Percentiles rank a stretch among this genome's conserved stretches.
These are phyloP conservation scores for Schmidtea mediterranea DNA, from an alignment of 1,140 invertebrate genomes.

Conservation along the genomic window DNA sequence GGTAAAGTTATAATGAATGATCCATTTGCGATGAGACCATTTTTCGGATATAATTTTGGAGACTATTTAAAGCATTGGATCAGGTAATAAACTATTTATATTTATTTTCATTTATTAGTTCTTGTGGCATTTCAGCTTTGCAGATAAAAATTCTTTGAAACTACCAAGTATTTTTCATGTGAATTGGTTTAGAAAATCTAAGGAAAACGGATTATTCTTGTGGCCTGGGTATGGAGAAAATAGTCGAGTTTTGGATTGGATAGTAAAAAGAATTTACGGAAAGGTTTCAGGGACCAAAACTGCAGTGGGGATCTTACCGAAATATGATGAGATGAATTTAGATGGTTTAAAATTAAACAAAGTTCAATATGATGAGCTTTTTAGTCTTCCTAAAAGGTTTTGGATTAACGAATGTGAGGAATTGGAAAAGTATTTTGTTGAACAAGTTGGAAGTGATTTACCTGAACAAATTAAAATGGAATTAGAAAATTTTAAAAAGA, in stretches of 20 bases:
- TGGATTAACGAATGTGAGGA: constrained; percentile 60
- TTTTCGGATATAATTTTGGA: constrained; percentile 90
- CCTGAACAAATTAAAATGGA: constrained; percentile 46
- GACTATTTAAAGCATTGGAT: constrained; percentile 72
- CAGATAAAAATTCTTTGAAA: constrained; percentile 59
- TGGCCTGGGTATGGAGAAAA: constrained; percentile 89
- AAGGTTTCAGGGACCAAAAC: neutral
- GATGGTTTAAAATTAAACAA: neutral
- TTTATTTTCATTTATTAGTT: too few relatives aligned
- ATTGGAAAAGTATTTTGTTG: constrained; percentile 59
- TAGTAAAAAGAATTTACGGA: constrained; percentile 38
- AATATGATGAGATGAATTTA: neutral
- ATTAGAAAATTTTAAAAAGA: constrained; percentile 40
- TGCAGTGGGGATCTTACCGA: neutral
- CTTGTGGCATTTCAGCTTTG: constrained; percentile 38
- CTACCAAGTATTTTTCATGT: constrained; percentile 83
- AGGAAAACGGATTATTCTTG: constrained; percentile 46
- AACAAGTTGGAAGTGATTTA: constrained; percentile 61
- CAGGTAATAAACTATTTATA: neutral
- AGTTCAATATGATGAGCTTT: constrained; percentile 37
- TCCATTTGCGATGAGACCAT: constrained; percentile 83
- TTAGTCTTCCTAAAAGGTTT: constrained; percentile 59
- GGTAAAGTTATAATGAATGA: constrained; percentile 73
- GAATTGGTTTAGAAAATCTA: constrained; percentile 72
- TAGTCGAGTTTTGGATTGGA: constrained; percentile 62